These are phyloP conservation scores for Bombus superbus DNA, from an alignment of 1,140 invertebrate genomes.

Conservation along the genomic window DNA sequence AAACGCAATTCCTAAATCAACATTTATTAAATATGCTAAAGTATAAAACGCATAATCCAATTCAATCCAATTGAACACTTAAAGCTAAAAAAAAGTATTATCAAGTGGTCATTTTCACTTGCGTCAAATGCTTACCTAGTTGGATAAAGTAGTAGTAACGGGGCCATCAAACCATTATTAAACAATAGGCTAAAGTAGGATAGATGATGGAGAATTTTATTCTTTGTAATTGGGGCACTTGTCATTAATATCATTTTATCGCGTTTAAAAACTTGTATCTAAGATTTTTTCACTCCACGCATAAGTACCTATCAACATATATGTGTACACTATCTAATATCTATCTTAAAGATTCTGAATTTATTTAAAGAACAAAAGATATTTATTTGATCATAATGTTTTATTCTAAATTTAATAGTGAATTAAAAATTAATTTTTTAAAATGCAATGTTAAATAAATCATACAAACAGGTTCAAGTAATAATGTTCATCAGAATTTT, in stretches of 20 bases:
- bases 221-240: constrained; percentile 7
- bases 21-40: not conserved
- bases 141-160: not conserved
- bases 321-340: no score
- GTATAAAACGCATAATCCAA: not conserved
- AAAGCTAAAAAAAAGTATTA: not conserved
- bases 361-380: no score
- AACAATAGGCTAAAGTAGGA: not conserved
- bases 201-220: not conserved
- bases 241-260: not conserved
- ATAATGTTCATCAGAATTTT: no score
- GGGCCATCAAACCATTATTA: constrained; percentile 35
- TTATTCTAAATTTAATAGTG: no score
- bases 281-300: no score
- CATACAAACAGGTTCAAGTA: no score
- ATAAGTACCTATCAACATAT: no score
- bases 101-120: constrained; percentile 1
- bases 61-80: not conserved
- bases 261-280: no score
- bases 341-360: no score
- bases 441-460: no score
- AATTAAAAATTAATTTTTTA: no score
- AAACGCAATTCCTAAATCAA: not conserved
- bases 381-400: no score
- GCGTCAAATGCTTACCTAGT: not conserved